These are phyloP conservation scores for Zapus hudsonius DNA, from an alignment of 2,113 vertebrate species.

Conservation along the genomic window DNA sequence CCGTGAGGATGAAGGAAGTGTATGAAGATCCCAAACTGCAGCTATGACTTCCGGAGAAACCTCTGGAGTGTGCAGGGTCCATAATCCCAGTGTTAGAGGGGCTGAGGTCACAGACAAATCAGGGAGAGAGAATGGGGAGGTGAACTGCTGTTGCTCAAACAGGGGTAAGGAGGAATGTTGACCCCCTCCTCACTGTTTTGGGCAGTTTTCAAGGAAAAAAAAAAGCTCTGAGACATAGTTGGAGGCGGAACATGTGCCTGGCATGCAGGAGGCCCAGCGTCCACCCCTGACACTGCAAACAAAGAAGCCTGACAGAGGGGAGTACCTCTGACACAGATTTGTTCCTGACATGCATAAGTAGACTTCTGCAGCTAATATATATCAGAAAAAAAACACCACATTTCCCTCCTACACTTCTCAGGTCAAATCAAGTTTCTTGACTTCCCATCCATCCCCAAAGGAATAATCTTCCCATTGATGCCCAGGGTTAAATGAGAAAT, in stretches of 20 bases:
- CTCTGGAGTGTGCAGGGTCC: not conserved
- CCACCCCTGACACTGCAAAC: too few relatives aligned
- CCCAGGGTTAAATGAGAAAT: not conserved
- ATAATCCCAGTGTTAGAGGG: too few relatives aligned
- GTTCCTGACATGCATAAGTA: not conserved
- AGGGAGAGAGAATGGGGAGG: too few relatives aligned
- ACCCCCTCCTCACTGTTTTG: too few relatives aligned
- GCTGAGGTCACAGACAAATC: not conserved
- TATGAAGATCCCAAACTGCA: not conserved
- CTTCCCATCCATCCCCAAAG: not conserved
- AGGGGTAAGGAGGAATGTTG: too few relatives aligned
- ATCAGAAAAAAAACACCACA: not conserved
- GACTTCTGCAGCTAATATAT: not conserved
- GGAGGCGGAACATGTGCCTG: too few relatives aligned
- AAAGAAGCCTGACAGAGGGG: too few relatives aligned
- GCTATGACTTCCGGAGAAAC: not conserved
- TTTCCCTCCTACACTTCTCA: not conserved
- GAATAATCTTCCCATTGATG: not conserved
- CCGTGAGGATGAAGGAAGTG: not conserved
- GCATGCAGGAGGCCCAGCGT: too few relatives aligned
- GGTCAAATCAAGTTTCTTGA: not conserved
- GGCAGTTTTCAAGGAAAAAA: too few relatives aligned
- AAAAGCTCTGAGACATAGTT: too few relatives aligned
- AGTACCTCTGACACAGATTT: not conserved
- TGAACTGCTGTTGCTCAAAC: too few relatives aligned